A percentile compares a stretch with the other conserved stretches of the same genome.
phyloP scores from a whole-genome alignment of 2,888 invertebrate genomes.

The Syrphus vitripennis region DNA sequence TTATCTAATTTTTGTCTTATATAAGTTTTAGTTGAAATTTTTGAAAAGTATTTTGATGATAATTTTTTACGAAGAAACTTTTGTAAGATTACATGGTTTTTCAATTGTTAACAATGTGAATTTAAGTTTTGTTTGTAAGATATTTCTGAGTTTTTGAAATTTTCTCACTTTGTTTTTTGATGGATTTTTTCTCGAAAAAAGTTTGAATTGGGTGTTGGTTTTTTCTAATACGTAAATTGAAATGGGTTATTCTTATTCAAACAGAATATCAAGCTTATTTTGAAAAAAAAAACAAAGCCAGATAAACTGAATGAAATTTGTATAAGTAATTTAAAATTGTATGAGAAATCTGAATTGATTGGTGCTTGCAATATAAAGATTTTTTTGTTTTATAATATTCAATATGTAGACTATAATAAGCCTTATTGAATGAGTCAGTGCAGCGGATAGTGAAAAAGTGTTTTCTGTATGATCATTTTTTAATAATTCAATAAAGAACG shows the following conservation, averaged over 20 bases:
- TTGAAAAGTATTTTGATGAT: background rate
- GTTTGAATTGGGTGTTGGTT: background rate
- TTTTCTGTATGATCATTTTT: background rate
- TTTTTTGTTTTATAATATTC: too few relatives aligned
- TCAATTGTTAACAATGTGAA: background rate
- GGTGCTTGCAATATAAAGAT: conserved; percentile 50
- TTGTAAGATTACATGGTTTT: conserved; percentile 35
- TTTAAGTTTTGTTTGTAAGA: background rate
- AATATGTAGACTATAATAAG: too few relatives aligned
- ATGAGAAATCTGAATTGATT: conserved; percentile 48
- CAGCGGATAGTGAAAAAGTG: background rate
- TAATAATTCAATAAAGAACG: background rate
- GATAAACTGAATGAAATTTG: conserved; percentile 5
- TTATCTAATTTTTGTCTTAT: conserved; percentile 35
- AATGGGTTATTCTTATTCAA: conserved; percentile 15
- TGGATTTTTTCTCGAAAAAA: background rate
- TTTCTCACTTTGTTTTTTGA: background rate
- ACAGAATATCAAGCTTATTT: background rate
- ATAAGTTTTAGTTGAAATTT: conserved; percentile 18
- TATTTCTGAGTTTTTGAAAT: background rate
- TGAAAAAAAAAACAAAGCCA: too few relatives aligned
- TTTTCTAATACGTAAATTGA: background rate
- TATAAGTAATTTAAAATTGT: background rate
- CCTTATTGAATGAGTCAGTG: background rate
- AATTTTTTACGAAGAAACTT: background rate